Conservation (phyloP, 2,113 vertebrate genomes). For the Columba janthina region DNA sequence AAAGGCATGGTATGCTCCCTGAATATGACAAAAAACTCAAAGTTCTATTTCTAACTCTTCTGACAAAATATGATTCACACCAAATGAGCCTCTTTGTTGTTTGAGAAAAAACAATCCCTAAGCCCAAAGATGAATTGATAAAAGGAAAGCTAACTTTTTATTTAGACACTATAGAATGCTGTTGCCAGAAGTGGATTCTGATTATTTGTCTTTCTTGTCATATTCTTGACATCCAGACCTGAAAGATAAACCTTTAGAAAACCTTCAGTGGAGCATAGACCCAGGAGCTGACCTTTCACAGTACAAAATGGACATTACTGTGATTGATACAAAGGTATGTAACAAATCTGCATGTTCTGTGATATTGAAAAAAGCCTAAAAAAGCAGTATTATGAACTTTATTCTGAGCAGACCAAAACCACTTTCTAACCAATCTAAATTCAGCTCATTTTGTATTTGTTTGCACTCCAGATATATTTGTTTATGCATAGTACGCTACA, state of each 20-base stretch:
- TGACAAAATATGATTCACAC: not conserved
- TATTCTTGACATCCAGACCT: slow-evolving; percentile 1
- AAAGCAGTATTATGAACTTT: not conserved
- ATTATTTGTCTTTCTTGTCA: slow-evolving; percentile 3
- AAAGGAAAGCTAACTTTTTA: not conserved
- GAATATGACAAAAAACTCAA: not conserved
- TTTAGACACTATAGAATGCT: not conserved
- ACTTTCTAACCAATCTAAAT: not conserved
- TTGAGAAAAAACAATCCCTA: not conserved
- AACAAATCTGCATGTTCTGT: not conserved
- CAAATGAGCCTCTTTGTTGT: not conserved
- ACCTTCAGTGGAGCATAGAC: slow-evolving; percentile 90
- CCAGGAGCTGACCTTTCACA: slow-evolving; percentile 85
- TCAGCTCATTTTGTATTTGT: not conserved
- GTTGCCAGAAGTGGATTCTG: not conserved
- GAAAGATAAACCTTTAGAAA: slow-evolving; percentile 75
- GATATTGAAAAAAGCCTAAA: not conserved
- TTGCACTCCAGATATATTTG: not conserved
- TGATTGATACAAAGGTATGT: slow-evolving; percentile 77
- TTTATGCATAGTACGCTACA: not conserved
- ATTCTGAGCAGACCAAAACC: not conserved
- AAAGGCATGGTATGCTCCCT: not conserved
- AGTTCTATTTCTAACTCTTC: not conserved
- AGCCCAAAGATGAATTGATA: not conserved
- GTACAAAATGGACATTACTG: slow-evolving; percentile 79